These are phyloP conservation scores for Tetragonisca angustula DNA, from an alignment of 2,888 invertebrate species.

Conservation along the genomic window DNA sequence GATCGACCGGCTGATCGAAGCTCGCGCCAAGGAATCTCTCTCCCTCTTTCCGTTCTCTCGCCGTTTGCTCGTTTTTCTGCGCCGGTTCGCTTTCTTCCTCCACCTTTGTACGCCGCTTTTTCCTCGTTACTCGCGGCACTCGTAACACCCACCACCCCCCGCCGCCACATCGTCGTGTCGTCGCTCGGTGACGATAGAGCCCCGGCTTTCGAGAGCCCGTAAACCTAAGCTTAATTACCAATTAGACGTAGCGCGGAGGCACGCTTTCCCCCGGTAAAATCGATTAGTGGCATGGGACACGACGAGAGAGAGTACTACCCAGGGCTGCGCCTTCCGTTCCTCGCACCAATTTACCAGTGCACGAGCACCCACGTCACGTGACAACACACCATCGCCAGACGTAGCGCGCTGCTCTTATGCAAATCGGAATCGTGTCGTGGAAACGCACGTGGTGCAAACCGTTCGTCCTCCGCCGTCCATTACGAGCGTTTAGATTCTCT, in stretches of 20 bases:
- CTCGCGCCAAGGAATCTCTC: conserved; percentile 38
- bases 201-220: conserved; percentile 70
- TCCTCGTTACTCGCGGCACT: not conserved
- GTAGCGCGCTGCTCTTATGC: conserved; percentile 49
- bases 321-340: conserved; percentile 31
- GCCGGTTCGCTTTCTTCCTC: conserved; percentile 23
- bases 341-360: conserved; percentile 44
- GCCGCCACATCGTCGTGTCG: conserved; percentile 8
- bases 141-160: not conserved
- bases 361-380: conserved; percentile 30
- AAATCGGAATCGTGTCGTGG: conserved; percentile 58
- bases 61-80: conserved; percentile 46
- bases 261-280: conserved; percentile 81
- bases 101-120: conserved; percentile 31
- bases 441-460: conserved; percentile 30
- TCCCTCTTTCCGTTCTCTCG: conserved; percentile 56
- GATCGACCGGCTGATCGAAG: conserved; percentile 9
- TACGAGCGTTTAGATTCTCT: no score
- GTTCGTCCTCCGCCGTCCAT: no score
- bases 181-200: conserved; percentile 40
- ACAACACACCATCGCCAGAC: conserved; percentile 20
- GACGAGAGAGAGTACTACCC: conserved; percentile 59
- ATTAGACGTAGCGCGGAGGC: conserved; percentile 82
- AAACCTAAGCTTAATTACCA: conserved; percentile 83
- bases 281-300: conserved; percentile 81